Evolutionary conservation across 2,888 invertebrate genomes (phyloP), one percentile per base, ranked within the genome.

Genomic region (Allophyes oxyacanthae): DNA sequence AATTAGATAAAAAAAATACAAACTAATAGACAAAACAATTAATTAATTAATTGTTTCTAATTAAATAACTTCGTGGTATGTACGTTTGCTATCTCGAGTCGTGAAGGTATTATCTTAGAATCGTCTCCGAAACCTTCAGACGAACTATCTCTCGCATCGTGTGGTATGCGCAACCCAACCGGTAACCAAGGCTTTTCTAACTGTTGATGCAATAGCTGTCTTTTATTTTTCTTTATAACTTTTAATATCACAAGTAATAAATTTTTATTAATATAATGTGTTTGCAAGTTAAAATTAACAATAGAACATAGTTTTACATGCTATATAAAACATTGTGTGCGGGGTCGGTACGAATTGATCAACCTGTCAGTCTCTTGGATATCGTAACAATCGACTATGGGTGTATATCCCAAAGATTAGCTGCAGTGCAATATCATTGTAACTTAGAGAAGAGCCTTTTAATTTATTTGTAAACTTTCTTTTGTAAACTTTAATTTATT

Each of bases 181-280:
- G 62, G 53, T 59, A 52, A 64, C 63, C 78, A 78, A 79, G 78
- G 78, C 62, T 77, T 67, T 62, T 55, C 48, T 60, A 75, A 64
- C 62, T 60, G 69, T 69, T 78, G 77, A 64, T 69, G 75, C 71
- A 78, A 78, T 68, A 61, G 57, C 57, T 52, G 52, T 55, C 48
- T 63, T 42, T 43, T 42, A 8, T 32, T 33, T 40, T 28, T n/a
- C 11, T 48, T 56, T 30, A 32, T 33, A 41, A 30, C 9, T 30
- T 33, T 33, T 15, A 68, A 55, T 45, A 45, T 44, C 36, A 38
- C 25, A 32, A 41, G 8, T 32, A 28, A 14, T 26, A 28, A 46
- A 34, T 30, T 4, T 44, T 33, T 1, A 34, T 13, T 7, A 13
- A 34, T n/a, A n/a, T n/a, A 48, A 14, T 3, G 6, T 20, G 10